Percentiles rank a stretch among this genome's conserved stretches.
These are phyloP conservation scores for Orthosia gothica DNA, from an alignment of 2,888 invertebrate genomes.

Conservation along the genomic window DNA sequence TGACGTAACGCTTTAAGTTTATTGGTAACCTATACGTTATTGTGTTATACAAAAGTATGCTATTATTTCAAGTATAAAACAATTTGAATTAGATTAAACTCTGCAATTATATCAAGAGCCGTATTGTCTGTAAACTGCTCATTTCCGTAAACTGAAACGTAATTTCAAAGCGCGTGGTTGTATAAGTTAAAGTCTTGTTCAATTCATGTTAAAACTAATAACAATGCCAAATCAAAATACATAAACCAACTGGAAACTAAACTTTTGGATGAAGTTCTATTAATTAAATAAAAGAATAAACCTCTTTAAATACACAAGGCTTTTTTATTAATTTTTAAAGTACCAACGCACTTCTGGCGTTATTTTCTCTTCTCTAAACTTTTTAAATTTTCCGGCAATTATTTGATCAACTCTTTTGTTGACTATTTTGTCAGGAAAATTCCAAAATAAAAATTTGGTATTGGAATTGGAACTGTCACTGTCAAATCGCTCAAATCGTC, in stretches of 20 bases:
- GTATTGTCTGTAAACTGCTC: neutral
- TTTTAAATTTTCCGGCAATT: no score
- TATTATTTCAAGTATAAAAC: no score
- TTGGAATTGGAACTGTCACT: conserved; percentile 24
- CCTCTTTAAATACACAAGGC: rapidly evolving
- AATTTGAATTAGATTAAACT: neutral
- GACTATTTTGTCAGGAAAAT: neutral
- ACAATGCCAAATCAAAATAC: neutral
- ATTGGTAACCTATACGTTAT: neutral
- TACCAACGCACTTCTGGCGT: no score
- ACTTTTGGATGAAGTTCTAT: neutral
- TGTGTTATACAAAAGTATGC: no score
- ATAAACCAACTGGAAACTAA: neutral
- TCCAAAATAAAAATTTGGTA: neutral
- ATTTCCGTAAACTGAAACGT: conserved; percentile 6
- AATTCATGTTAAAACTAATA: conserved; percentile 16
- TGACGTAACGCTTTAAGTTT: neutral
- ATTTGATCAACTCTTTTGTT: conserved; percentile 12
- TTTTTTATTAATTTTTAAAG: neutral
- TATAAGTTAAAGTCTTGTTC: conserved; percentile 9
- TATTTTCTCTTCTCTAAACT: neutral
- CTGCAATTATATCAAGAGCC: neutral
- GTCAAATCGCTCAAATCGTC: conserved; percentile 62
- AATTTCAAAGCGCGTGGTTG: conserved; percentile 1
- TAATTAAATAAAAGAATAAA: neutral